Conservation (phyloP, 1,140 invertebrate species). For the Drosophila melanogaster region Release_6_plus_ISO1_MT NC_004354.4:16707001-16707500, state of each 20-base stretch:
- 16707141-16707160: no score
- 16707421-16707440: slow-evolving; percentile 31
- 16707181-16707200: no score
- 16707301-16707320: not conserved
- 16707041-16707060: slow-evolving; percentile 17
- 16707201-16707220: no score
- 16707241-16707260: no score
- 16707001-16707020: slow-evolving; percentile 38
- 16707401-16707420: slow-evolving; percentile 37
- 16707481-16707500: slow-evolving; percentile 37
- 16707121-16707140: not conserved
- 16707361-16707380: slow-evolving; percentile 3
- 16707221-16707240: no score
- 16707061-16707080: slow-evolving; percentile 14
- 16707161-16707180: no score
- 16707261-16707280: not conserved
- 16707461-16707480: slow-evolving; percentile 26
- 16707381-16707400: slow-evolving; percentile 1
- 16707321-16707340: slow-evolving; percentile 2
- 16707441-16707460: slow-evolving; percentile 19
- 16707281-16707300: not conserved
- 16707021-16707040: slow-evolving; percentile 15
- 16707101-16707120: not conserved
- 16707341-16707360: slow-evolving; percentile 43
- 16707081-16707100: not conserved